Conservation (phyloP, 2,888 invertebrate genomes). For the Lochmaea capreae region DNA sequence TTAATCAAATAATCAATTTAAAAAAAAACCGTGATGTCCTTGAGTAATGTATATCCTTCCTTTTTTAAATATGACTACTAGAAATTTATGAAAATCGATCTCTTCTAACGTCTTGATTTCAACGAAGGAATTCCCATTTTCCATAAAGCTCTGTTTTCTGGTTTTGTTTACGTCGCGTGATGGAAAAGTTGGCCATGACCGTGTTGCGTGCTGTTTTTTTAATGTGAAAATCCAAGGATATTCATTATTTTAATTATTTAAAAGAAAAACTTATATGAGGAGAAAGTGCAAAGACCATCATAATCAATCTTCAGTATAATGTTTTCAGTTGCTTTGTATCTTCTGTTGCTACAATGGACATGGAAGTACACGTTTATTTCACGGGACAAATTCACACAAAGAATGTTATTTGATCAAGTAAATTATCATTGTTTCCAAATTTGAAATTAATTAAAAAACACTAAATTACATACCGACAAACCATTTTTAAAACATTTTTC, state of each 20-base stretch:
- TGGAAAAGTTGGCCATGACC: conserved; percentile 40
- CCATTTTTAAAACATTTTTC: too few species aligned
- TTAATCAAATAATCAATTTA: too few species aligned
- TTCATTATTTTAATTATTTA: conserved; percentile 37
- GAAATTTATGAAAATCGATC: background rate
- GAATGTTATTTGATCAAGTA: too few species aligned
- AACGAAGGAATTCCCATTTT: conserved; percentile 26
- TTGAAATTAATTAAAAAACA: too few species aligned
- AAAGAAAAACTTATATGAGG: background rate
- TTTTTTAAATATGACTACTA: background rate
- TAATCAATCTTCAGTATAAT: background rate
- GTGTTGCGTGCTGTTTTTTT: conserved; percentile 37
- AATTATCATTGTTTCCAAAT: too few species aligned
- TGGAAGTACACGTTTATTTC: too few species aligned
- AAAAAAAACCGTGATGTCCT: too few species aligned
- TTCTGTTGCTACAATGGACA: background rate
- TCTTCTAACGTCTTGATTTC: background rate
- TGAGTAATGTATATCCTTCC: too few species aligned
- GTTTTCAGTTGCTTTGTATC: background rate
- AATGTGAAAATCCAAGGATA: conserved; percentile 34
- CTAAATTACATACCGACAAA: too few species aligned
- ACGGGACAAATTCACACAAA: too few species aligned
- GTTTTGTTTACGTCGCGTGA: conserved; percentile 41
- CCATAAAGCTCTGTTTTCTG: conserved; percentile 27
- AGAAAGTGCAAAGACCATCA: background rate